These are phyloP conservation scores for Aproaerema taeniolella DNA, from an alignment of 2,888 invertebrate species.

Conservation along the genomic window DNA sequence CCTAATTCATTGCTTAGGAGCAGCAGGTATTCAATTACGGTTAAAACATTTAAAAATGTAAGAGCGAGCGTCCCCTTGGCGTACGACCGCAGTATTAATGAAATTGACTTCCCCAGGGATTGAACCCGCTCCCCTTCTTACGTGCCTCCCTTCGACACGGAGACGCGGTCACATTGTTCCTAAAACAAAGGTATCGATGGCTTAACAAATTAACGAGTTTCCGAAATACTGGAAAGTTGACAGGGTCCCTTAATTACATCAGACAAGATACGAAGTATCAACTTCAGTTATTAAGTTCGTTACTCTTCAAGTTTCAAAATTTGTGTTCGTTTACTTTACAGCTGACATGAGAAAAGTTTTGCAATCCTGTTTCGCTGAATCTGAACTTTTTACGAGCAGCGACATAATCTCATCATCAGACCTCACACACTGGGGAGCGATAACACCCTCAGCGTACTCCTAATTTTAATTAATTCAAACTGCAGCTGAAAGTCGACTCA, in stretches of 20 bases:
- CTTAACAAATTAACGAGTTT: constrained; percentile 39
- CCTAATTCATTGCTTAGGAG: constrained; percentile 57
- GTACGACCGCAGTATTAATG: constrained; percentile 66
- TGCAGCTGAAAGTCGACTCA: constrained; percentile 35
- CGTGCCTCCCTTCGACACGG: constrained; percentile 23
- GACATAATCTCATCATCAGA: constrained; percentile 40
- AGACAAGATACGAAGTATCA: constrained; percentile 8
- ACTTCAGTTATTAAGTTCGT: constrained; percentile 8
- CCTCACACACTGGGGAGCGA: constrained; percentile 34
- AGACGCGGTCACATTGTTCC: constrained; percentile 34
- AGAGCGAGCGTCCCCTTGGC: constrained; percentile 35
- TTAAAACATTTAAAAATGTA: constrained; percentile 68
- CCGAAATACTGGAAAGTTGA: constrained; percentile 27
- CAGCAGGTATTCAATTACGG: constrained; percentile 62
- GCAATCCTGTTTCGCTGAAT: constrained; percentile 25
- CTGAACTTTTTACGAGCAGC: constrained; percentile 47
- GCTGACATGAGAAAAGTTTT: constrained; percentile 10
- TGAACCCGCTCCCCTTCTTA: constrained; percentile 34
- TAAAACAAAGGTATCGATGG: constrained; percentile 42
- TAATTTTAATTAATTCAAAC: constrained; percentile 68
- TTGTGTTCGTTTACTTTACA: constrained; percentile 5
- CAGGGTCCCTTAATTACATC: constrained; percentile 28
- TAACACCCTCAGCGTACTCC: constrained; percentile 38
- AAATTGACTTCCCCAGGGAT: constrained; percentile 68
- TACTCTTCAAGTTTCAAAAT: constrained; percentile 2